phyloP scores from a whole-genome alignment of 2,888 invertebrate genomes.

The Agrotis exclamationis region DNA sequence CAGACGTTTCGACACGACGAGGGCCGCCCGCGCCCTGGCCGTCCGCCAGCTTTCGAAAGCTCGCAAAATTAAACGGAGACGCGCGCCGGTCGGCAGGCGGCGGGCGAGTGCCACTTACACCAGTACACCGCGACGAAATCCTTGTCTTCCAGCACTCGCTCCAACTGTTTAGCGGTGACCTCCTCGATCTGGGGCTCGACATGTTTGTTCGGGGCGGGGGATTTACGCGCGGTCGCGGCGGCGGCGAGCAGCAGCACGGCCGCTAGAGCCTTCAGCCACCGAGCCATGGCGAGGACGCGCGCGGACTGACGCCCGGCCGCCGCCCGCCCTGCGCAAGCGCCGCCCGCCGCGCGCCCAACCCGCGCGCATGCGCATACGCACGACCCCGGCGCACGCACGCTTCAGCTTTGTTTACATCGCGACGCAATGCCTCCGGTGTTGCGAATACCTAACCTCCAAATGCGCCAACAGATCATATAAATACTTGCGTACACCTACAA shows the following conservation, averaged over 20 bases:
- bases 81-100: constrained; percentile 74
- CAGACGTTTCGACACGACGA: constrained; percentile 82
- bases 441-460: constrained; percentile 52
- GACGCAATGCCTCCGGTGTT: constrained; percentile 54
- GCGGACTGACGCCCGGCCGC: constrained; percentile 84
- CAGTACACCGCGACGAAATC: constrained; percentile 98
- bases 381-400: constrained; percentile 50
- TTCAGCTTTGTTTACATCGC: constrained; percentile 76
- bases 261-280: constrained; percentile 88
- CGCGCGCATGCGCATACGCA: constrained; percentile 67
- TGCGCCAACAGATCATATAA: constrained; percentile 25
- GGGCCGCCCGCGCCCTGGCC: constrained; percentile 79
- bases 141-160: constrained; percentile 96
- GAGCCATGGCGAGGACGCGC: constrained; percentile 90
- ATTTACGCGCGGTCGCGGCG: constrained; percentile 88
- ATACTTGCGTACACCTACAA: neutral
- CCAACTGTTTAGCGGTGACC: constrained; percentile 98
- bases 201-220: constrained; percentile 78
- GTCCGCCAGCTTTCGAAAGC: constrained; percentile 74
- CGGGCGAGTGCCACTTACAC: constrained; percentile 94
- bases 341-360: constrained; percentile 66
- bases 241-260: constrained; percentile 90
- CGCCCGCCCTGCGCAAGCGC: constrained; percentile 78
- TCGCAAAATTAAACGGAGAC: constrained; percentile 78
- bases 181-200: constrained; percentile 96